These are phyloP conservation scores for Balanococcus diminutus DNA, from an alignment of 2,888 invertebrate species.

Conservation along the genomic window DNA sequence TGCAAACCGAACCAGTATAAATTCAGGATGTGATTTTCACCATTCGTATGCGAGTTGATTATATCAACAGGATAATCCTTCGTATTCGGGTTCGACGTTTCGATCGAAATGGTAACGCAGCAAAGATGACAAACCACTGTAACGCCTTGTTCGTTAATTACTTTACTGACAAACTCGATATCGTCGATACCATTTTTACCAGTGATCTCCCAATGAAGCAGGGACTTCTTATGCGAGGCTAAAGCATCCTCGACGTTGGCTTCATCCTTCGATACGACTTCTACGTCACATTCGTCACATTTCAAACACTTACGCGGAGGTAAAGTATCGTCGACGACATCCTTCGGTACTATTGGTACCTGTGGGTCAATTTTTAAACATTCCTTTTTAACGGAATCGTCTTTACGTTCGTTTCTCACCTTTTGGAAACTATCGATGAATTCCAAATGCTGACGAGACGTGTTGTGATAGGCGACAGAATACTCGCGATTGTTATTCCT, in stretches of 20 bases:
- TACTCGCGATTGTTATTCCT: conserved; percentile 3
- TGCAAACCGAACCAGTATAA: neutral
- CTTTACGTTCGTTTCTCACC: neutral
- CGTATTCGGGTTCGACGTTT: neutral
- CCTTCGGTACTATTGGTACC: too few relatives aligned
- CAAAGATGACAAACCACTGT: neutral
- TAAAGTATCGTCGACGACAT: too few relatives aligned
- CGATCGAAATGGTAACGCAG: neutral
- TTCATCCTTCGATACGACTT: neutral
- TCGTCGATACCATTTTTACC: neutral
- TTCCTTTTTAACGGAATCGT: too few relatives aligned
- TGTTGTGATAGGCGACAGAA: neutral
- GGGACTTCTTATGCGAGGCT: neutral
- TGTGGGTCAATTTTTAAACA: too few relatives aligned
- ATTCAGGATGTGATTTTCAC: neutral
- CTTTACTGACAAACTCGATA: neutral
- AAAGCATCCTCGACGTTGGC: neutral
- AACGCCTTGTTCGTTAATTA: neutral
- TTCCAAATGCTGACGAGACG: neutral
- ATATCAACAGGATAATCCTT: neutral
- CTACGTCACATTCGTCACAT: neutral
- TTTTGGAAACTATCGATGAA: neutral
- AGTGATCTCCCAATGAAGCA: neutral
- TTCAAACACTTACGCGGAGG: neutral
- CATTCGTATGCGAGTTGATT: neutral